Evolutionary conservation across 2,113 vertebrate genomes (phyloP).

Genomic region (Cavia aperea): DNA sequence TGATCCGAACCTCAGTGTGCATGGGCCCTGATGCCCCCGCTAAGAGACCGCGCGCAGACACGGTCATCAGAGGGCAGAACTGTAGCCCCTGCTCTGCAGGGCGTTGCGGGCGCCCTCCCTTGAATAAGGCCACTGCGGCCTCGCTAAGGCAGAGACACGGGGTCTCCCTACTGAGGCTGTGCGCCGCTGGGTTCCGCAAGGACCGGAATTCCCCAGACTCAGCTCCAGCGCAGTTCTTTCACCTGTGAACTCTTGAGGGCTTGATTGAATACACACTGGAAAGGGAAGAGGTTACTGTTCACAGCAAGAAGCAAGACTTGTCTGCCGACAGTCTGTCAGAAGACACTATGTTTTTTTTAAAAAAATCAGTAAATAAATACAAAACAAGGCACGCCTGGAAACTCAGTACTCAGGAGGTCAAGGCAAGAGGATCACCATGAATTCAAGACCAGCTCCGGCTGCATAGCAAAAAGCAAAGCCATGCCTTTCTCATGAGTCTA

Average conservation of each 20-base stretch:
- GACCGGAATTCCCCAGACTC: background rate
- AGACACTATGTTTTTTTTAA: background rate
- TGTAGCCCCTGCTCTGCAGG: background rate
- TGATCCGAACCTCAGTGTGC: background rate
- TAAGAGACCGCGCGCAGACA: background rate
- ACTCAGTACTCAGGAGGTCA: background rate
- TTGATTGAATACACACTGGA: background rate
- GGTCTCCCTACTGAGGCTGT: background rate
- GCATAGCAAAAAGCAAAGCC: background rate
- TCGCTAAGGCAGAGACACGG: background rate
- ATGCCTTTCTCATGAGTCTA: background rate
- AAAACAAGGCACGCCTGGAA: background rate
- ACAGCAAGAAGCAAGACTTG: background rate
- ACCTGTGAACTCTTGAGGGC: background rate
- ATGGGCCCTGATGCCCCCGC: background rate
- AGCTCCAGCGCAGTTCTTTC: background rate
- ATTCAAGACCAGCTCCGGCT: background rate
- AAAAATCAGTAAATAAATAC: background rate
- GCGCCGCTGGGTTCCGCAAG: background rate
- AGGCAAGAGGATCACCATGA: background rate
- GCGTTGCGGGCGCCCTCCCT: background rate
- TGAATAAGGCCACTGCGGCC: background rate
- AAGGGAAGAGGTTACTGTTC: background rate
- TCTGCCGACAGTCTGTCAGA: background rate
- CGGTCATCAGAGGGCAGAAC: background rate